Base-by-base conservation (phyloP, 2,113 vertebrate genomes). In the Tricholaema leucomelas region DNA sequence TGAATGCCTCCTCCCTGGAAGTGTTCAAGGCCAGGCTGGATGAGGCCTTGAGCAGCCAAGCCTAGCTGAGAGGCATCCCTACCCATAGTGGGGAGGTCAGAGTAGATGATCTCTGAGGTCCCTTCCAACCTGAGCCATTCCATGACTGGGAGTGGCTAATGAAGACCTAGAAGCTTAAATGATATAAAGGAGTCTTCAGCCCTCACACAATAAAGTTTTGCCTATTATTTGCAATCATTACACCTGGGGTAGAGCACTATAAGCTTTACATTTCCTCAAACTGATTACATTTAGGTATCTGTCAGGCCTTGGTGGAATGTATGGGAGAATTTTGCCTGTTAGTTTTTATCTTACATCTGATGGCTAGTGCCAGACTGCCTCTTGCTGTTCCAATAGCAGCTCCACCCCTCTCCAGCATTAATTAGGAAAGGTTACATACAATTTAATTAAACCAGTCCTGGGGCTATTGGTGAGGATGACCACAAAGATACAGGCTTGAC, bases 341-440 rank as follows among this genome's bases (percentile, higher is more conserved):
- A 76, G 64, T 77, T 77, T 93, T 92, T 94, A 96, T 96, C 95
- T 96, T 73, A 28, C 50, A 91, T 96, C 93, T 93, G 76, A 75
- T 92, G 95, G 90, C 90, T 95, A 87, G 81, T 87, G 91, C 93
- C 91, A 89, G 85, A 83, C 50, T 76, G 40, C 46, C 71, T 87
- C 56, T 94, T 87, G 75, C 46, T 91, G 20, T 92, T 94, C 66
- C 60, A 89, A 81, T 67, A 87, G 54, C 83, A 90, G 72, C 93
- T 92, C 90, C 90, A 77, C 91, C 91, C 92, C 82, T 87, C 85
- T 91, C 71, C 56, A 85, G 28, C 75, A 35, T 85, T 73, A 93
- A 89, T 94, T 94, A 95, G 31, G 31, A 91, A 42, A 92, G 33
- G 81, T 94, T 94, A 36, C 25, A 8, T 82, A 63, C 33, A 73